A percentile compares a stretch with the other conserved stretches of the same genome.
phyloP scores from a whole-genome alignment of 1,140 invertebrate genomes.

The Drosophila aff. region DNA sequence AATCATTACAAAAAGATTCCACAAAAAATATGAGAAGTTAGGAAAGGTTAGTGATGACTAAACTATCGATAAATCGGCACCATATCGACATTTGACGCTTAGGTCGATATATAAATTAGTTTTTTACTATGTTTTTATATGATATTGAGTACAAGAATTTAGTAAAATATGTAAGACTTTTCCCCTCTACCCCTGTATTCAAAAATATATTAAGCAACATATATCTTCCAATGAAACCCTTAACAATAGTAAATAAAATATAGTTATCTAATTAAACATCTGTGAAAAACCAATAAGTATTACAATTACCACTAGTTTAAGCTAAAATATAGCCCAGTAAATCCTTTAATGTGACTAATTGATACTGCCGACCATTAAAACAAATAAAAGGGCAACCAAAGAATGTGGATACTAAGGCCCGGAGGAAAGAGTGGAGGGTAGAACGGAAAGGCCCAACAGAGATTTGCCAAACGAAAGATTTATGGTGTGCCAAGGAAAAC shows the following conservation, averaged over 20 bases:
- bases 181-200: too few relatives aligned
- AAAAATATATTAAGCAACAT: background rate
- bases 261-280: too few relatives aligned
- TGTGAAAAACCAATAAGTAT: background rate
- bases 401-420: background rate
- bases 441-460: conserved; percentile 31
- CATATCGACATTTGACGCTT: too few relatives aligned
- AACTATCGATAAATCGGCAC: too few relatives aligned
- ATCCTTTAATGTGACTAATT: conserved; percentile 67
- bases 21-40: too few relatives aligned
- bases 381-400: conserved; percentile 35
- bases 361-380: conserved; percentile 57
- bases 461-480: conserved; percentile 73
- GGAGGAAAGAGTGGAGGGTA: background rate
- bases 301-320: conserved; percentile 6
- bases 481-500: conserved; percentile 74
- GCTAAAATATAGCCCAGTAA: conserved; percentile 11
- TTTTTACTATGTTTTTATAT: too few relatives aligned
- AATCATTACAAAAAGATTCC: too few relatives aligned
- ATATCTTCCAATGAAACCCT: background rate
- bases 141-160: too few relatives aligned
- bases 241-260: background rate
- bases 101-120: too few relatives aligned
- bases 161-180: background rate
- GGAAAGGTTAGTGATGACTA: too few relatives aligned